phyloP scores from a whole-genome alignment of 2,797 vertebrate genomes.

The Benthosema pterotum region DNA sequence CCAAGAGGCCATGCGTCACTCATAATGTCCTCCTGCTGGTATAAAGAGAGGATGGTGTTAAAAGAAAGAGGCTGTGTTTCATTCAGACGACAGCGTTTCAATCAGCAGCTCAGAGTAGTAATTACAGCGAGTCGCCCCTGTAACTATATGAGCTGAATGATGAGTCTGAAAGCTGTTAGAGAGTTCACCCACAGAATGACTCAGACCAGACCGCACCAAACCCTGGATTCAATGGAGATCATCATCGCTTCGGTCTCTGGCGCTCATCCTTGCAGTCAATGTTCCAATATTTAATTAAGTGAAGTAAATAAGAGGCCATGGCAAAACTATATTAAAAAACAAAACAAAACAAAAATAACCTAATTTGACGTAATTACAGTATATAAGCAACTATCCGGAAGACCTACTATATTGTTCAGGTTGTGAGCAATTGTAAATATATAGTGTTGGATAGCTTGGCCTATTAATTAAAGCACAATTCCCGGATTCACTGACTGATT shows the following conservation, averaged over 20 bases:
- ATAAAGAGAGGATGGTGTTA: conserved; percentile 7
- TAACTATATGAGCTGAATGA: conserved; percentile 38
- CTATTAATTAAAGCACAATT: too few relatives aligned
- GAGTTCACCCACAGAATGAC: too few relatives aligned
- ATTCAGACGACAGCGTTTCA: conserved; percentile 34
- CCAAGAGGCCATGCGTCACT: conserved; percentile 6
- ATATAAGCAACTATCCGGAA: conserved; percentile 8
- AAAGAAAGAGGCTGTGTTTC: conserved; percentile 24
- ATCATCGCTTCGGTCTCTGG: too few relatives aligned
- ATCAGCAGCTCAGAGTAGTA: conserved; percentile 18
- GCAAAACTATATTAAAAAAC: too few relatives aligned
- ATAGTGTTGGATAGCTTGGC: too few relatives aligned
- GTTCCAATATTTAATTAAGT: neutral
- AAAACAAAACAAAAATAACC: neutral
- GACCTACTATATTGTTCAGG: conserved; percentile 42
- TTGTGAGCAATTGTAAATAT: too few relatives aligned
- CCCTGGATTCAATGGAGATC: too few relatives aligned
- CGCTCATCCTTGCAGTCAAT: too few relatives aligned
- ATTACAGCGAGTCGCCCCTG: conserved; percentile 25
- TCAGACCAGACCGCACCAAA: too few relatives aligned
- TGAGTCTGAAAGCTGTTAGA: too few relatives aligned
- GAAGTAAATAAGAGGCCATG: neutral
- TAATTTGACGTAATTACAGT: neutral
- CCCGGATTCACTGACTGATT: too few relatives aligned
- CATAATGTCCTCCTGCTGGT: conserved; percentile 1